Percentiles rank a stretch among this genome's conserved stretches.
Evolutionary conservation across 2,113 vertebrate genomes (phyloP).

Genomic region (Pogonocichla stellata): DNA sequence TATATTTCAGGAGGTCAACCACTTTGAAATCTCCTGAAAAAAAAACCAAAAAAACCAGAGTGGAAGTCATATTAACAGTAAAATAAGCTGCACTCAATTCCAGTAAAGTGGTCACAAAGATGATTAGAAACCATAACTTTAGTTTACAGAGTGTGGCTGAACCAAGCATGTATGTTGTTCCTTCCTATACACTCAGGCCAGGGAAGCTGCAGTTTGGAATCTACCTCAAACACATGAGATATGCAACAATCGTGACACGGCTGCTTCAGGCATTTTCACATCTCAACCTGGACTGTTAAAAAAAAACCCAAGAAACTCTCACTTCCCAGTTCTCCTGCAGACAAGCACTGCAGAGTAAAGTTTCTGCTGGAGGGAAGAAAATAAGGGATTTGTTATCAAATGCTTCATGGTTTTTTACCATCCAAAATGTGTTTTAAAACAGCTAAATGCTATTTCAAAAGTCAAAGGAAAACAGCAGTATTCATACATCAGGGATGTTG

Average conservation of each 20-base stretch:
- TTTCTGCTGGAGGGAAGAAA: neutral
- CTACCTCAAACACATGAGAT: neutral
- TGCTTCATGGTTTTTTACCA: neutral
- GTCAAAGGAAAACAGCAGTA: neutral
- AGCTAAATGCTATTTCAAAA: neutral
- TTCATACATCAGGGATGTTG: neutral
- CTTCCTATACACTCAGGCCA: neutral
- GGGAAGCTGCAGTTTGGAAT: neutral
- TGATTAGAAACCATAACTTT: accelerated
- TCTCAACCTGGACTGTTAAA: neutral
- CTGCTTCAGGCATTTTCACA: neutral
- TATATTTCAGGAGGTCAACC: neutral
- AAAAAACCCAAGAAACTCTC: neutral
- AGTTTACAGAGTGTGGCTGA: neutral
- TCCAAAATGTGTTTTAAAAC: neutral
- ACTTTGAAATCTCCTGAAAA: neutral
- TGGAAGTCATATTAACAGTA: neutral
- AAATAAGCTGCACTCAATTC: neutral
- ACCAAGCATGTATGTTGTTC: neutral
- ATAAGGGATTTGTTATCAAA: neutral
- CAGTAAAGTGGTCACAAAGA: neutral
- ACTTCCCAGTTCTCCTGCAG: neutral
- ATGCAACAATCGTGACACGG: accelerated
- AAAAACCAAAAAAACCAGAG: neutral
- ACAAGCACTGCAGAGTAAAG: neutral